phyloP scores from a whole-genome alignment of 1,140 invertebrate species.

The Melanaphis sacchari region DNA sequence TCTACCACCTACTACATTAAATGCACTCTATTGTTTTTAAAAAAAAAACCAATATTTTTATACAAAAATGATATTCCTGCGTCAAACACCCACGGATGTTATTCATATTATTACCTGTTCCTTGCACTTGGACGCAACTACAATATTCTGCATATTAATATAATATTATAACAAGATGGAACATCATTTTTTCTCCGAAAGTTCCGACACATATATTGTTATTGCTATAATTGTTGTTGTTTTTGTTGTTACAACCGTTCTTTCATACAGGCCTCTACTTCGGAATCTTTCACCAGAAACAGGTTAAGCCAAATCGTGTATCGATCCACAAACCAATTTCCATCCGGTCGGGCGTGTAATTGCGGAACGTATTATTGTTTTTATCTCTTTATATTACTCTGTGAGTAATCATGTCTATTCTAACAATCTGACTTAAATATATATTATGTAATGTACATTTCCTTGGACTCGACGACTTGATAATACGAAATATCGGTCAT shows the following conservation, averaged over 20 bases:
- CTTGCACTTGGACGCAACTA: neutral
- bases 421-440: neutral
- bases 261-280: neutral
- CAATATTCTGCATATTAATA: neutral
- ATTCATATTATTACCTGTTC: neutral
- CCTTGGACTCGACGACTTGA: neutral
- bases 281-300: neutral
- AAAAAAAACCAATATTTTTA: neutral
- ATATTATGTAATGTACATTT: neutral
- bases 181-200: neutral
- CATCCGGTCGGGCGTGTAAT: neutral
- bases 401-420: neutral
- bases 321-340: neutral
- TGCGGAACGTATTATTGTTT: neutral
- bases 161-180: neutral
- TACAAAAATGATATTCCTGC: neutral
- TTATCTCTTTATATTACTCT: neutral
- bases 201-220: neutral
- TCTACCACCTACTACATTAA: neutral
- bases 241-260: neutral
- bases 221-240: neutral
- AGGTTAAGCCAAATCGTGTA: neutral
- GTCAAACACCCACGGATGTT: neutral
- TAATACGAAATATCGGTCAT: slow-evolving; percentile 1
- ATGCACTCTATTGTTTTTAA: neutral